These are phyloP conservation scores for Hydrotaea diabolus DNA, from an alignment of 2,888 invertebrate species.

Conservation along the genomic window DNA sequence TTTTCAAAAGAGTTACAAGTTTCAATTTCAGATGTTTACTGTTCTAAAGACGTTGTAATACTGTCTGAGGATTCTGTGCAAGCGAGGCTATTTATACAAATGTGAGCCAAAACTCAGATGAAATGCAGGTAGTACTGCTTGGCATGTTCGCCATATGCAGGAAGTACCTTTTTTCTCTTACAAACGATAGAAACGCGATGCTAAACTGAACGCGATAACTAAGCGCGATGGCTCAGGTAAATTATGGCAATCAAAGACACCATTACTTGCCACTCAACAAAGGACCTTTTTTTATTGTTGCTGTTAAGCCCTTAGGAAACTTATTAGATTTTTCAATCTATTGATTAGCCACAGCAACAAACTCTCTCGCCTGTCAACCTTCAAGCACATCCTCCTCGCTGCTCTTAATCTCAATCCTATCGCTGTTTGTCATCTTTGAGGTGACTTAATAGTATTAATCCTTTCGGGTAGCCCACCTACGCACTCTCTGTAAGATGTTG, in stretches of 20 bases:
- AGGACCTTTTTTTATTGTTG: not conserved
- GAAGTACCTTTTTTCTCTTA: not conserved
- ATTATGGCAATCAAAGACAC: constrained; percentile 25
- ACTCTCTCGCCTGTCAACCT: not conserved
- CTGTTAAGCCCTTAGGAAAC: not conserved
- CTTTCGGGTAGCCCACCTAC: constrained; percentile 24
- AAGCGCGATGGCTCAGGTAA: constrained; percentile 24
- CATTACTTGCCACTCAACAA: not conserved
- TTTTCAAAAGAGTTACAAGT: not conserved
- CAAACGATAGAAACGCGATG: too few relatives aligned
- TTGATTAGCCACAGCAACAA: not conserved
- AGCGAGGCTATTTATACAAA: not conserved
- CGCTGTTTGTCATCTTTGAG: constrained; percentile 39
- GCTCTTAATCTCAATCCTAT: constrained; percentile 21
- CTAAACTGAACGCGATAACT: too few relatives aligned
- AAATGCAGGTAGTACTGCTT: not conserved
- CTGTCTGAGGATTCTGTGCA: not conserved
- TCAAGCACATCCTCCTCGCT: not conserved
- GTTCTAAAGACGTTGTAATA: constrained; percentile 5
- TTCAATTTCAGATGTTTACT: constrained; percentile 19
- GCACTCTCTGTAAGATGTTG: not conserved
- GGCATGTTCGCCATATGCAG: constrained; percentile 18
- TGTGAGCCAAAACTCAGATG: not conserved
- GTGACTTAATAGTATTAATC: constrained; percentile 42
- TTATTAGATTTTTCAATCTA: constrained; percentile 33